Base-by-base conservation (phyloP, 2,113 vertebrate species). In the Anoplopoma fimbria region DNA sequence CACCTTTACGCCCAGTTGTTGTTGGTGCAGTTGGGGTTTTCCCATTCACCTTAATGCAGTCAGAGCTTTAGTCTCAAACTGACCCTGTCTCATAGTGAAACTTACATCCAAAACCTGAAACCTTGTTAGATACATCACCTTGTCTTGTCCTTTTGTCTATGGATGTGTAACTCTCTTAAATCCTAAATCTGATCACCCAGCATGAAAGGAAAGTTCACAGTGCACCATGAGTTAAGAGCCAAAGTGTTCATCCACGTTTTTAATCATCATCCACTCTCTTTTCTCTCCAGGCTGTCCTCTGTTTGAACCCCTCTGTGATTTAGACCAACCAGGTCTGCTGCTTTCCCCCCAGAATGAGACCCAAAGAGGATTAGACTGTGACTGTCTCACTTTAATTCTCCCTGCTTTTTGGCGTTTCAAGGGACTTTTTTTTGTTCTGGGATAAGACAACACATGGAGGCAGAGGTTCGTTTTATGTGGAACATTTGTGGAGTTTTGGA, bases 271-370 rank as follows among this genome's bases (percentile, higher is more conserved):
- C 9, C 21, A 12, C 49, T 81, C 29, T 79, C 17, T 78, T 9
- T 0, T 25, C 33, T 79, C 29, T 25, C 1, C 81, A 91, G 86
- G 25, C n/a, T 25, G 0, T 34, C 34, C n/a, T 1, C 79, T 21
- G n/a, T 42, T 17, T 69, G 72, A 85, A 82, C 38, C 27, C 53
- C 33, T 17, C 27, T 47, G n/a, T 60, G 58, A 82, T 68, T 62
- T 36, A 60, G 64, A 75, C 19, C 19, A 63, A 64, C 27, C 17
- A 45, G 4, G 10, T 67, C 49, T 17, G 21, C 0, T 17, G 8
- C 17, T 69, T 82, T 60, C 0, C 9, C 36, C 9, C 31, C 3
- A 1, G 9, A 71, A 51, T 51, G 1, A 25, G 2, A 58, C 58
- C 17, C n/a, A 34, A 80, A 40, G 45, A 78, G 34, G 74, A 81